A percentile compares a stretch with the other conserved stretches of the same genome.
Conservation (phyloP, 2,888 invertebrate genomes). For the Blomia tropicalis region DNA sequence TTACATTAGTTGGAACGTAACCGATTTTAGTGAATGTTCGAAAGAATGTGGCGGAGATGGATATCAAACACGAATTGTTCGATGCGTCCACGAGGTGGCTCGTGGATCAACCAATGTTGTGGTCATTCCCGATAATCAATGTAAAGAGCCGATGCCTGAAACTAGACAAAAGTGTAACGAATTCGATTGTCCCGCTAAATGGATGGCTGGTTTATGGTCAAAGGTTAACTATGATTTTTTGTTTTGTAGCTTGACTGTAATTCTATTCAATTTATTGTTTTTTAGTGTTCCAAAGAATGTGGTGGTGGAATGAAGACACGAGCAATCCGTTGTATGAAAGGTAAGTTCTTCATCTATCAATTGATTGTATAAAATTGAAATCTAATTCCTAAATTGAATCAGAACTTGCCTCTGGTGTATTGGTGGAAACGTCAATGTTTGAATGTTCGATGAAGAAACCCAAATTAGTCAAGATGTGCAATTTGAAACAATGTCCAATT, state of each 20-base stretch:
- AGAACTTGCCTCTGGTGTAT: constrained; percentile 77
- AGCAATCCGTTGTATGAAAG: constrained; percentile 63
- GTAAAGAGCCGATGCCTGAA: constrained; percentile 66
- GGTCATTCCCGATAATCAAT: constrained; percentile 80
- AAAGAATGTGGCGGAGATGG: constrained; percentile 78
- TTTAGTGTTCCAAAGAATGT: constrained; percentile 72
- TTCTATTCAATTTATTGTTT: constrained; percentile 21
- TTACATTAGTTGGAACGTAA: constrained; percentile 73
- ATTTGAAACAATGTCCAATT: constrained; percentile 14
- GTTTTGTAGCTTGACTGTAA: background rate
- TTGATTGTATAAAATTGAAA: background rate
- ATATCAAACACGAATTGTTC: constrained; percentile 64
- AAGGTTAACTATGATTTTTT: constrained; percentile 34
- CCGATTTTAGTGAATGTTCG: constrained; percentile 72
- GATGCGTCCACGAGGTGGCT: constrained; percentile 48
- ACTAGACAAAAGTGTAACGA: constrained; percentile 81
- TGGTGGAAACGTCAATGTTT: constrained; percentile 56
- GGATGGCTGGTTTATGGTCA: constrained; percentile 74
- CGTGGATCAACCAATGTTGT: constrained; percentile 73
- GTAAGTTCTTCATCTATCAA: constrained; percentile 3
- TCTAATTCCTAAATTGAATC: background rate
- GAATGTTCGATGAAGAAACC: constrained; percentile 40
- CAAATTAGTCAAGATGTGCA: constrained; percentile 17
- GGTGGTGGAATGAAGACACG: constrained; percentile 76
- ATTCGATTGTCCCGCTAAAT: constrained; percentile 74